Conservation (phyloP, 2,797 vertebrate species). For the Spinus olivaceus region DNA sequence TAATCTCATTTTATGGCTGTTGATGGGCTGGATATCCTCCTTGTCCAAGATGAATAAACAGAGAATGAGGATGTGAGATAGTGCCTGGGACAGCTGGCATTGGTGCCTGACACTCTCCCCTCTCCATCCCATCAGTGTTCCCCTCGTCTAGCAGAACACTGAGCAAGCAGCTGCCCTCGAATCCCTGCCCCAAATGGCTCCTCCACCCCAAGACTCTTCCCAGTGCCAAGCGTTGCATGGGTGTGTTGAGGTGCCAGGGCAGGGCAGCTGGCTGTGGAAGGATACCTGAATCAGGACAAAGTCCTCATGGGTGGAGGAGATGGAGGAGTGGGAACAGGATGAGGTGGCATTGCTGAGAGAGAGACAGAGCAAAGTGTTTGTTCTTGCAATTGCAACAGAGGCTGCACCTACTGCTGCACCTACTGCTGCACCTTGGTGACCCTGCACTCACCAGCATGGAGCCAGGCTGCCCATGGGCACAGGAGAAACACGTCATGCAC, state of each 20-base stretch:
- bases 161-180: neutral
- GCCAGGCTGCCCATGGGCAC: neutral
- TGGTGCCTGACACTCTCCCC: neutral
- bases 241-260: neutral
- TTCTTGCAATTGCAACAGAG: neutral
- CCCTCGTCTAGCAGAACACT: rapidly evolving
- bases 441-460: rapidly evolving
- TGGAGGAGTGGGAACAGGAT: neutral
- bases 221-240: rapidly evolving
- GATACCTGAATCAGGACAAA: neutral
- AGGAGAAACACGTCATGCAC: neutral
- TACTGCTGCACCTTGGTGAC: neutral
- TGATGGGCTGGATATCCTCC: conserved; percentile 64
- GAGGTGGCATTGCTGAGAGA: neutral
- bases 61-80: conserved; percentile 67
- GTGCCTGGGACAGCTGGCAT: conserved; percentile 63
- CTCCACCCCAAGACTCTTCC: neutral
- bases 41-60: conserved; percentile 71
- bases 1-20: conserved; percentile 74
- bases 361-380: neutral
- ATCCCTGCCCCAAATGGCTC: neutral
- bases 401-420: neutral
- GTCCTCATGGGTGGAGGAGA: neutral
- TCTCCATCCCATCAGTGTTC: neutral
- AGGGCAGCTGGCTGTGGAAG: neutral